Evolutionary conservation across 2,888 invertebrate species (phyloP), one percentile per base, ranked within the genome.

Genomic region (Pseudococcus viburni): DNA sequence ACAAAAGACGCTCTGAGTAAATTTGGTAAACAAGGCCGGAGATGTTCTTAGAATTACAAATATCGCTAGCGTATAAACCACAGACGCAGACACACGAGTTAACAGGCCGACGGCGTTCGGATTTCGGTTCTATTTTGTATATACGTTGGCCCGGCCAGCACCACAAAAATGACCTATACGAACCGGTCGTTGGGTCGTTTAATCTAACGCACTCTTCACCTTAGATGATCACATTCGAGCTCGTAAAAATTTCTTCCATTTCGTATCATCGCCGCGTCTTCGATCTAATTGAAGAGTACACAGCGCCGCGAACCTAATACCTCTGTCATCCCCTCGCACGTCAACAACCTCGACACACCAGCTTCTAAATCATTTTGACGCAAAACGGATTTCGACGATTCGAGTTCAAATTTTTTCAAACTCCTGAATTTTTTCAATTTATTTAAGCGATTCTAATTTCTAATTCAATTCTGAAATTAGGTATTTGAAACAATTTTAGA

Each of bases 1-100:
- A 19, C 73, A 15, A 33, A 73, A 73, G 26, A 73, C 22, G 64
- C 64, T 64, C 3, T 22, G 64, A 64, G 64, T 73, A 73, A 73
- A 73, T 73, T 73, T 33, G 80, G 80, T 83, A 83, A 83, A 83
- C 80, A 83, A 46, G 42, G 80, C 46, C 80, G 46, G 8, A 73
- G 39, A 83, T 83, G 80, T 83, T 83, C 42, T 46, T 83, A 46
- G 80, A 83, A 83, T 83, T 83, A 46, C 80, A 83, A 83, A 83
- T 46, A 80, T 42, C 5, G 73, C n/a, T 6, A 6, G 59, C 15
- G n/a, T 59, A 59, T 42, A 33, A 33, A 33, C 26, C 26, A n/a
- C n/a, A n/a, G 6, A n/a, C 59, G 8, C 22, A 64, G 8, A 64
- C 11, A 22, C 22, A 12, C 19, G 64, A 64, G 22, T 22, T 6